phyloP scores from a whole-genome alignment of 1,140 invertebrate genomes.

The Bathynomus jamesi region DNA sequence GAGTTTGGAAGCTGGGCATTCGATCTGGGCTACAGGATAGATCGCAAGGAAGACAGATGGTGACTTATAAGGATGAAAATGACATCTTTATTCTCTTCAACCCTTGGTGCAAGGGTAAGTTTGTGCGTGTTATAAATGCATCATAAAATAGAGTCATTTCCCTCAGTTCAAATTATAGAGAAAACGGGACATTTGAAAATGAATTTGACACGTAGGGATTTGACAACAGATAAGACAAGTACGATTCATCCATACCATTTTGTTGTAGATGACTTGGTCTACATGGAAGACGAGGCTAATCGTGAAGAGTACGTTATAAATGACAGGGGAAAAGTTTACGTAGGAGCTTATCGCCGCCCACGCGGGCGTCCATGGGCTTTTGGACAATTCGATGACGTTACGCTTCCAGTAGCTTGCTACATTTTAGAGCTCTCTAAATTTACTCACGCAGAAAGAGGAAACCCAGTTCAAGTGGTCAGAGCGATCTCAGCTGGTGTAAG shows the following conservation, averaged over 20 bases:
- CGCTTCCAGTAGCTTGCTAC: conserved; percentile 40
- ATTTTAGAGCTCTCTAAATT: conserved; percentile 42
- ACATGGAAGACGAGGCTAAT: conserved; percentile 42
- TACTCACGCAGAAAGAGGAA: conserved; percentile 56
- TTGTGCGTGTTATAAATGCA: no score
- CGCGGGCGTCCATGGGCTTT: conserved; percentile 45
- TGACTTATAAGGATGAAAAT: conserved; percentile 36
- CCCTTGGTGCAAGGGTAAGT: conserved; percentile 53
- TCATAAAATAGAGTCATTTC: no score
- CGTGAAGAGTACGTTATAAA: conserved; percentile 47
- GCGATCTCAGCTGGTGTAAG: conserved; percentile 63
- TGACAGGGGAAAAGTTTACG: conserved; percentile 46
- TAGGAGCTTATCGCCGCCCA: conserved; percentile 41
- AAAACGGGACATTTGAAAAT: no score
- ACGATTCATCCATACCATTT: no score
- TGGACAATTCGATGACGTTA: conserved; percentile 44
- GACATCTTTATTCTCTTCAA: conserved; percentile 58
- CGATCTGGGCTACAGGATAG: conserved; percentile 41
- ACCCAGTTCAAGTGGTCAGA: conserved; percentile 60
- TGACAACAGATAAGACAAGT: no score
- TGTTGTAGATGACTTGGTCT: conserved; percentile 45
- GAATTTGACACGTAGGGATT: no score
- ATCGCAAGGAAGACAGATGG: conserved; percentile 27
- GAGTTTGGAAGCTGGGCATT: conserved; percentile 46
- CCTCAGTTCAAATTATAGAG: no score